Conservation (phyloP, 2,113 vertebrate genomes). For the Vulpes lagopus region DNA sequence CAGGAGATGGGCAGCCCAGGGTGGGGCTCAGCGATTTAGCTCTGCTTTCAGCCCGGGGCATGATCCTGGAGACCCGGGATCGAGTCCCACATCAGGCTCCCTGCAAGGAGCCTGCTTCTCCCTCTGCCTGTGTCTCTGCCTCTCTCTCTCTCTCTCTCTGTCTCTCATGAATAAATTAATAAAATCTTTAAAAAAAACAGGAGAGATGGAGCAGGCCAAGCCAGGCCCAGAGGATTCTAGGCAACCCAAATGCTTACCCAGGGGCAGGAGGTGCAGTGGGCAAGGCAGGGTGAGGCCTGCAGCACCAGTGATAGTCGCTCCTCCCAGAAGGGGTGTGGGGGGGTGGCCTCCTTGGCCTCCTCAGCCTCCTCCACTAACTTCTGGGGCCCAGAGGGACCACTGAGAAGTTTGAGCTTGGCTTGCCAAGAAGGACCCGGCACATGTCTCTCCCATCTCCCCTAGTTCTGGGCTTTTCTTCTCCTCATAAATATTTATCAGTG, state of each 20-base stretch:
- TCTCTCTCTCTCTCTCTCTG: no score
- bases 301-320: neutral
- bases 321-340: neutral
- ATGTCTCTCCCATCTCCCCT: neutral
- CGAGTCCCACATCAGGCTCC: no score
- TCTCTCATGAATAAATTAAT: no score
- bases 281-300: neutral
- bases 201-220: neutral
- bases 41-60: no score
- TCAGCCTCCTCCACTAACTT: neutral
- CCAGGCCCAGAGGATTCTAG: no score
- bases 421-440: neutral
- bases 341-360: neutral
- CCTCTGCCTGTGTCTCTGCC: no score
- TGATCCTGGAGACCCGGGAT: no score
- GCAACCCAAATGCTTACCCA: no score
- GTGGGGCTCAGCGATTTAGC: no score
- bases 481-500: conserved; percentile 77
- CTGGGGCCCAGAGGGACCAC: neutral
- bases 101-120: no score
- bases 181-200: no score
- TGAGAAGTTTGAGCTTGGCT: conserved; percentile 20
- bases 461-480: conserved; percentile 15
- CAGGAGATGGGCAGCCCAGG: no score
- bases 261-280: neutral